Evolutionary conservation across 2,797 vertebrate species (phyloP).

Genomic region (Galaxias olidus): DNA sequence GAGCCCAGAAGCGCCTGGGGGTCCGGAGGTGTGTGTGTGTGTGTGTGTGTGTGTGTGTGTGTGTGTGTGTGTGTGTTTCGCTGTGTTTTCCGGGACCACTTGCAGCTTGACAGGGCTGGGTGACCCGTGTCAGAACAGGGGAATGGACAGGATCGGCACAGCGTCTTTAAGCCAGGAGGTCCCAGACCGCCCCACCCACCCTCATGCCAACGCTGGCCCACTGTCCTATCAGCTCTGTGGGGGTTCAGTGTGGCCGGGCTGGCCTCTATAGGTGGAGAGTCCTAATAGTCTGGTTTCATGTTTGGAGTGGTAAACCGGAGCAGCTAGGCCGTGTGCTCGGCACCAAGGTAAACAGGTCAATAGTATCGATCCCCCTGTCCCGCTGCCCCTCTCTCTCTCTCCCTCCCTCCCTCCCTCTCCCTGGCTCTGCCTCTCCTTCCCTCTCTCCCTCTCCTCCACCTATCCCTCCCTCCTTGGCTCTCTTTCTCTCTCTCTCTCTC

Average conservation of each 20-base stretch:
- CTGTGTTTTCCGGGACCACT: constrained; percentile 47
- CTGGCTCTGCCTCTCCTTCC: constrained; percentile 10
- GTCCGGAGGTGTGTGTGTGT: constrained; percentile 3
- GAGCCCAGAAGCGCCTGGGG: constrained; percentile 26
- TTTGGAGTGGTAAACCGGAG: constrained; percentile 79
- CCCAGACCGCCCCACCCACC: constrained; percentile 33
- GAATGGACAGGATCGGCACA: constrained; percentile 67
- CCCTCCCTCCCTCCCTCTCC: constrained; percentile 22
- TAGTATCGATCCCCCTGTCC: constrained; percentile 81
- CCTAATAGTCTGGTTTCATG: constrained; percentile 85
- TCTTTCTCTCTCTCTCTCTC: too few relatives aligned
- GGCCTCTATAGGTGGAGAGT: constrained; percentile 67
- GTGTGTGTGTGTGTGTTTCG: too few relatives aligned
- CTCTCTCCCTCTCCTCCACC: not conserved
- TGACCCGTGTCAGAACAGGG: constrained; percentile 76
- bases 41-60: too few relatives aligned
- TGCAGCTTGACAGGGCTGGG: constrained; percentile 77
- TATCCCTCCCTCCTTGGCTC: too few relatives aligned
- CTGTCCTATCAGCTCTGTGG: constrained; percentile 37
- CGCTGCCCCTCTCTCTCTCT: constrained; percentile 39
- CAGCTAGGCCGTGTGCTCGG: constrained; percentile 60
- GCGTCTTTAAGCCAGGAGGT: constrained; percentile 68
- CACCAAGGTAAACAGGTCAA: constrained; percentile 86
- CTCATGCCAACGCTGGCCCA: not conserved
- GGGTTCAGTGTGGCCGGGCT: constrained; percentile 57